Evolutionary conservation across 2,888 invertebrate genomes (phyloP), one percentile per base, ranked within the genome.

Genomic region (Drosophila meridionalis): DNA sequence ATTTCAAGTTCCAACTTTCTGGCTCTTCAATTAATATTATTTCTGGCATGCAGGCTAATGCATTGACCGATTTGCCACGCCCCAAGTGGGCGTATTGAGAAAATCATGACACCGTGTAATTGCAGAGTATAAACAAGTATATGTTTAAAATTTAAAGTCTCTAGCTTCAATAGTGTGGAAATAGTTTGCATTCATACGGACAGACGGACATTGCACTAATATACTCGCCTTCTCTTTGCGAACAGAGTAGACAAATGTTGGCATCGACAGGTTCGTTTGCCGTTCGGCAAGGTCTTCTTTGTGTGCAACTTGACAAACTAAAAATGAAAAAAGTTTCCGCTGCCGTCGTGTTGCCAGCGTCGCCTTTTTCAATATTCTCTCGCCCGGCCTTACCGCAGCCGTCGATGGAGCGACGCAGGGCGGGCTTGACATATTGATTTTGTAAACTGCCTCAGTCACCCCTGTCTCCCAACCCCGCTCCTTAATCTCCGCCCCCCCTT

Each of bases 301-400:
- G 79, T 82, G 88, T 87, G 86, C 85, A 89, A 89, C 89, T 87
- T 87, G 88, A 87, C 88, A 87, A 87, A 87, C 87, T 89, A 83
- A 89, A 89, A 89, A 89, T 87, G 88, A 87, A 87, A 87, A 87
- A 89, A 87, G 82, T 87, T 87, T 89, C 66, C 73, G 72, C 63
- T 74, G 80, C 72, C 73, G 50, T 75, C 79, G 81, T 81, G 81
- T 82, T 79, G 81, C 87, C 78, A 86, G 79, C 89, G 84, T 82
- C 85, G 85, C 87, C 87, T 83, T 88, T 85, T 88, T 85, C 85
- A 85, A 85, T 85, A 85, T 85, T 75, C 81, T 78, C 73, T 80
- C 65, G 58, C 52, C 53, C 43, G 69, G 72, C 67, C 66, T 73
- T 60, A 59, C 85, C 85, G 50, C 82, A 82, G 69, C 20, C 34